Base-by-base conservation (phyloP, 2,113 vertebrate species). In the Shinisaurus crocodilurus region DNA sequence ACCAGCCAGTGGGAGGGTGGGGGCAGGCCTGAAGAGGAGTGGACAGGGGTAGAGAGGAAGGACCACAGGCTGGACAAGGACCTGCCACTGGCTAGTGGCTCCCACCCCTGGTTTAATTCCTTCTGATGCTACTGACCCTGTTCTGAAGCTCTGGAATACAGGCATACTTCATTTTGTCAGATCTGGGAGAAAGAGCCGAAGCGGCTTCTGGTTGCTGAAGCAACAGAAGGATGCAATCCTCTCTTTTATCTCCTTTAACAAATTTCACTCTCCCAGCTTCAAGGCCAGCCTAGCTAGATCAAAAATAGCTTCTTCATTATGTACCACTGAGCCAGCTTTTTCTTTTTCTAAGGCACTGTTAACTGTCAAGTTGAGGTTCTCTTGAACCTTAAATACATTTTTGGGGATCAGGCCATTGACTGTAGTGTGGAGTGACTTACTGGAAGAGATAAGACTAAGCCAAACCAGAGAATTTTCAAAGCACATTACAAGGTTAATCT, bases 261-360 rank as follows among this genome's bases (percentile, higher is more conserved):
- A 72, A 40, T 57, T 70, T 37, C n/a, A 29, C 48, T 54, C 25
- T 29, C 43, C 32, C n/a, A 69, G 50, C 77, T 82, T 82, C 87
- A 82, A 72, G 67, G 34, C 67, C 57, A 82, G 65, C 77, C 12
- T 32, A 37, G 45, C 32, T 70, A 82, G 45, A 70, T 88, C 87
- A 82, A 82, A 72, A 88, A 54, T 88, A 82, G 77, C 13, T 40
- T 72, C 48, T 72, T 88, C 87, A 72, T 81, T 82, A 82, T 57
- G 45, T 72, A 82, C 45, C 67, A 72, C 32, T 54, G n/a, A 82
- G 45, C 54, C 13, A 70, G 13, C 72, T 54, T 79, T 87, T 60
- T 75, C 27, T 57, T 70, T 82, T 57, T 57, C 45, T 82, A 25
- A 50, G 67, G 32, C 67, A n/a, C 65, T 84, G 16, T 70, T 54